These are phyloP conservation scores for Maniola hyperantus DNA, from an alignment of 2,888 invertebrate species.

Conservation along the genomic window DNA sequence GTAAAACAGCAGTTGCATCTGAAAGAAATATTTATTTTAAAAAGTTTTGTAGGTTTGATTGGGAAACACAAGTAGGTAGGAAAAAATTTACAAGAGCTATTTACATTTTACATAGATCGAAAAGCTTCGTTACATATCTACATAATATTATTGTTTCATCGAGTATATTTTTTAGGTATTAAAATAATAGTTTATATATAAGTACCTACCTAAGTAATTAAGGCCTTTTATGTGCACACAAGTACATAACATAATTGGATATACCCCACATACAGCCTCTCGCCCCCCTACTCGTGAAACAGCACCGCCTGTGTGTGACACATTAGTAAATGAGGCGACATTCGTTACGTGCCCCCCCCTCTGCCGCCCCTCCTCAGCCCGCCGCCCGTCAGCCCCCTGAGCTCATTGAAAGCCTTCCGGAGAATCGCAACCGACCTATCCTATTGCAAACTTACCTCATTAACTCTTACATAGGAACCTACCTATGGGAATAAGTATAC, in stretches of 20 bases:
- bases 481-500: conserved; percentile 12
- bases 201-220: neutral
- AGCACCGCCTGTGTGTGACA: conserved; percentile 82
- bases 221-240: neutral
- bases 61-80: too few species aligned
- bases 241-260: conserved; percentile 22
- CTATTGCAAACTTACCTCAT: conserved; percentile 22
- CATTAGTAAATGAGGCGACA: conserved; percentile 83
- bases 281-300: conserved; percentile 60
- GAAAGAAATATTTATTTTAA: too few species aligned
- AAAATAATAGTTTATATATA: neutral
- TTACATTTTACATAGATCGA: too few species aligned
- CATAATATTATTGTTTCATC: too few species aligned
- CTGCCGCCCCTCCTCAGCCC: neutral
- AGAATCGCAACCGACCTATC: conserved; percentile 33
- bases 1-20: too few species aligned
- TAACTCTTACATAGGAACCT: conserved; percentile 3
- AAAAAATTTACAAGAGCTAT: too few species aligned
- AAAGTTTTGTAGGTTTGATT: too few species aligned
- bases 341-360: conserved; percentile 69
- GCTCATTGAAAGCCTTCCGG: conserved; percentile 54
- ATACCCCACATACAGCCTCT: conserved; percentile 22
- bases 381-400: conserved; percentile 47
- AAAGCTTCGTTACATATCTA: too few species aligned
- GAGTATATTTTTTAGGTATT: too few species aligned